Base-by-base conservation (phyloP, 2,888 invertebrate species). In the Drosophila suboccidentalis region DNA sequence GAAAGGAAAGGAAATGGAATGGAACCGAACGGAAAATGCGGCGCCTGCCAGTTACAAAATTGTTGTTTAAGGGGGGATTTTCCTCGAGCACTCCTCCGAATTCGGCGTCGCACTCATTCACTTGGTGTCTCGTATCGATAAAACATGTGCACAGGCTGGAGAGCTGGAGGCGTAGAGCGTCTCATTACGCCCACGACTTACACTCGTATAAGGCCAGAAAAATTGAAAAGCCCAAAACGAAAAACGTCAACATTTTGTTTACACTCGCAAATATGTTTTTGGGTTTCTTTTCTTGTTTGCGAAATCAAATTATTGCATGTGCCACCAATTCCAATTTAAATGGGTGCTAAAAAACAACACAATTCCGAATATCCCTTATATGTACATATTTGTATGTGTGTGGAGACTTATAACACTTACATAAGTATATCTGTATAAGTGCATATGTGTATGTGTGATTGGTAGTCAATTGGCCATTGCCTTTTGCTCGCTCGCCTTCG, bases 231-330 rank as follows among this genome's bases (percentile, higher is more conserved):
- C 57, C 63, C 6, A 75, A 59, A 73, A 63, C 70, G 73, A 76
- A 74, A 74, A 78, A 66, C 63, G 78, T 78, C 71, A 71, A 78
- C 78, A 71, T 71, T 75, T 75, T 80, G 78, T 79, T 77, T 81
- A 54, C 74, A 70, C 66, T 76, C 44, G 53, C 66, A 61, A 61
- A 70, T 51, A 64, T 75, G 54, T 58, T 50, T 57, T 41, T 44
- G n/a, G 47, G 41, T 58, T 54, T 29, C 9, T 15, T 43, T 50
- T 50, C 68, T 72, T 73, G 53, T 69, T 72, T 63, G 65, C 59
- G 32, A 80, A 83, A 86, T 87, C 87, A 87, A 87, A 87, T 86
- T 78, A 85, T 84, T 77, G 87, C 84, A 87, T 81, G 84, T 83
- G 87, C 87, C 84, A 86, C 70, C 81, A 78, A 75, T 69, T 79